These are phyloP conservation scores for Leptopterna dolabrata DNA, from an alignment of 2,888 invertebrate species.

Conservation along the genomic window DNA sequence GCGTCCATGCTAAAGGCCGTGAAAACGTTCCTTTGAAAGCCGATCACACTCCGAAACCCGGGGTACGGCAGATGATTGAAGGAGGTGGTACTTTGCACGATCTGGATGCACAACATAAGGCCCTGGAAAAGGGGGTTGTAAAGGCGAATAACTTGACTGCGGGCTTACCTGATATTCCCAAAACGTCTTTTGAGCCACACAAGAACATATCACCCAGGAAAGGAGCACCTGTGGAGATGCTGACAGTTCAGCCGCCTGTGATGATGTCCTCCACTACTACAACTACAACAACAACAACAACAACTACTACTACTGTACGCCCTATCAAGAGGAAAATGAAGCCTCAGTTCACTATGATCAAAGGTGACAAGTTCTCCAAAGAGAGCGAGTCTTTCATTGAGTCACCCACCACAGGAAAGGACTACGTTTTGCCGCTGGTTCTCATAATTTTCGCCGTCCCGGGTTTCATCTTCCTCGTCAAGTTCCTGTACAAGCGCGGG, in stretches of 20 bases:
- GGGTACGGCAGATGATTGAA: not conserved
- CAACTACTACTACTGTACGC: not conserved
- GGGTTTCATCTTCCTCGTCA: conserved; percentile 76
- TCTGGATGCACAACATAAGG: not conserved
- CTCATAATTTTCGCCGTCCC: conserved; percentile 81
- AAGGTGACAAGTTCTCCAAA: conserved; percentile 54
- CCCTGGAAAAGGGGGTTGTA: not conserved
- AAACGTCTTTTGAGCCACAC: not conserved
- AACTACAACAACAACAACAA: not conserved
- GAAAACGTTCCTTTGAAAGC: not conserved
- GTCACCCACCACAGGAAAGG: conserved; percentile 64
- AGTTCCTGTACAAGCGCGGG: conserved; percentile 77
- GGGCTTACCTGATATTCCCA: not conserved
- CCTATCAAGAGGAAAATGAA: not conserved
- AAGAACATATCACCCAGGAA: conserved; percentile 9
- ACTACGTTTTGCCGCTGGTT: conserved; percentile 80
- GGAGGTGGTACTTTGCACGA: not conserved
- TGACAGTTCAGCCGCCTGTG: not conserved
- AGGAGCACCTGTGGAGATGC: conserved; percentile 6
- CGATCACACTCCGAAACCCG: not conserved
- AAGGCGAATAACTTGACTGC: not conserved
- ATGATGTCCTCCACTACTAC: not conserved
- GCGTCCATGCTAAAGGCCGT: not conserved
- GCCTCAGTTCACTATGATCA: conserved; percentile 57
- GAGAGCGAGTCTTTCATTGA: conserved; percentile 59